Base-by-base conservation (phyloP, 2,797 vertebrate species). In the Sebastes cheni region DNA sequence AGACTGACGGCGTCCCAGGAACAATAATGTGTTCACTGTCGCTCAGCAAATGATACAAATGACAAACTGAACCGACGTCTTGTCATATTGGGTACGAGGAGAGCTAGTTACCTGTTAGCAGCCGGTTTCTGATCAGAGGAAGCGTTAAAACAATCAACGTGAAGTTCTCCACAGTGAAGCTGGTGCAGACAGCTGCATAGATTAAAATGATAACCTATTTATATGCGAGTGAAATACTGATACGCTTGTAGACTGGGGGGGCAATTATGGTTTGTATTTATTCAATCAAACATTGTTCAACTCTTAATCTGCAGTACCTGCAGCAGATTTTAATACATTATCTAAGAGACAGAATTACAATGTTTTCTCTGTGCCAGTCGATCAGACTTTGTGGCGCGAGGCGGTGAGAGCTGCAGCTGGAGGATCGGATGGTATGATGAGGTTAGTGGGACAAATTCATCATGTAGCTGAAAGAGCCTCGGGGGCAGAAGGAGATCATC, bases 401-500 rank as follows among this genome's bases (percentile, higher is more conserved):
- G 65, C 2, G 8, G 32, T 23, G 60, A 68, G 25, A 65, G 67
- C 18, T 56, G 42, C 72, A 64, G 60, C 65, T 71, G 77, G 55
- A 85, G 68, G 68, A 80, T 11, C 32, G 66, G 55, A 27, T 75
- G 62, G 65, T 78, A 79, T 83, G 78, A 87, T 90, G 83, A 92
- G 89, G 76, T 95, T 90, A 88, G 82, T 66, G 77, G 86, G 81
- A 73, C 78, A 88, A 89, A 92, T 91, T 89, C 75, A 92, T 91
- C 88, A 81, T 82, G 88, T 88, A 81, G 81, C 79, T 80, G 66
- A 66, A 80, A 54, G 67, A 34, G 85, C 93, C 87, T 75, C 60
- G 2, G 77, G 79, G 91, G 82, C 72, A 77, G n/a, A 86, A 86
- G 39, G 77, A 82, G 67, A 89, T 91, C 86, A 90, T 93, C 90